Conservation (phyloP, 2,888 invertebrate genomes). For the Meiosimyza decipiens region DNA sequence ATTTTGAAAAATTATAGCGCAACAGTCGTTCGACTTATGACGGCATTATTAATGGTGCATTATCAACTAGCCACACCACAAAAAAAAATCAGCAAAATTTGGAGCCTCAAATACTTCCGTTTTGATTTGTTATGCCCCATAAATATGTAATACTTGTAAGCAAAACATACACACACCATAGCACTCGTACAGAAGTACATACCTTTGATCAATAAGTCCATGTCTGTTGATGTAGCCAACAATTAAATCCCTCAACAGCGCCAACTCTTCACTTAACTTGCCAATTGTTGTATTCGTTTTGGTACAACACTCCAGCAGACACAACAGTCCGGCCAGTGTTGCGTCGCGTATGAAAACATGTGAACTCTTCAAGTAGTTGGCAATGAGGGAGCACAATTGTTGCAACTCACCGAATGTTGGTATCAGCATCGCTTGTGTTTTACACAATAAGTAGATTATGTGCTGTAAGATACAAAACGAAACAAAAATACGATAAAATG, state of each 20-base stretch:
- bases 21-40: too few relatives aligned
- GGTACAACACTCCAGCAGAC: constrained; percentile 65
- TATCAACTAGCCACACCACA: too few relatives aligned
- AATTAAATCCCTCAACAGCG: constrained; percentile 64
- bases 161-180: too few relatives aligned
- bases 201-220: constrained; percentile 67
- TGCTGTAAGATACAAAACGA: constrained; percentile 52
- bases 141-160: too few relatives aligned
- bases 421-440: constrained; percentile 65
- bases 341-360: constrained; percentile 67
- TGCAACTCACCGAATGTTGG: constrained; percentile 64
- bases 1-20: too few relatives aligned
- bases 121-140: too few relatives aligned
- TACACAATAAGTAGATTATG: constrained; percentile 67
- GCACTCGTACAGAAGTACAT: constrained; percentile 30
- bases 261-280: constrained; percentile 66
- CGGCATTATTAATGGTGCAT: too few relatives aligned
- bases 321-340: constrained; percentile 64
- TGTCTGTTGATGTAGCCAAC: constrained; percentile 65
- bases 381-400: constrained; percentile 62
- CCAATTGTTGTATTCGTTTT: constrained; percentile 67
- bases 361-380: constrained; percentile 65
- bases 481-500: neutral
- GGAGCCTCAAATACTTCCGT: too few relatives aligned
- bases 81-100: too few relatives aligned